phyloP scores from a whole-genome alignment of 30 jellyfish, hydroid and myxozoan species.

The Chironex yamaguchii region DNA sequence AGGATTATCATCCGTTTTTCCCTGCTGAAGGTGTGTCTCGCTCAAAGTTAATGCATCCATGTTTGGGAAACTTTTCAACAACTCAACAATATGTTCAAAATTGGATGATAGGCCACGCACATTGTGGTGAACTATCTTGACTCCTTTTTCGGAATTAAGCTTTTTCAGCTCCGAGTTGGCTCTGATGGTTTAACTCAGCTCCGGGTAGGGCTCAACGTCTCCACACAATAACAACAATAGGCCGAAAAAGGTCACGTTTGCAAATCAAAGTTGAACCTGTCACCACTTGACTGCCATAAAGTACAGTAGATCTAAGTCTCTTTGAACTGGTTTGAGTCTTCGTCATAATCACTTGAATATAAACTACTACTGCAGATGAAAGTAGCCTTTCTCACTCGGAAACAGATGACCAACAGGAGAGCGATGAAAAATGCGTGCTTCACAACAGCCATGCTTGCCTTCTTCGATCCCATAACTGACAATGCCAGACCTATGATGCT shows the following conservation, averaged over 20 bases:
- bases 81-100: slow-evolving; percentile 39
- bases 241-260: slow-evolving; percentile 36
- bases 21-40: no score
- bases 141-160: slow-evolving; percentile 19
- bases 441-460: background rate
- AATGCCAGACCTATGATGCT: no score
- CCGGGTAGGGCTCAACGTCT: slow-evolving; percentile 55
- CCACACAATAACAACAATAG: slow-evolving; percentile 54
- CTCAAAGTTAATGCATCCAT: slow-evolving; percentile 29
- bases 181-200: slow-evolving; percentile 3
- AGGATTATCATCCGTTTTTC: slow-evolving; percentile 54
- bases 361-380: slow-evolving; percentile 11
- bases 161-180: slow-evolving; percentile 39
- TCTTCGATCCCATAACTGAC: no score
- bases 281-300: slow-evolving; percentile 57
- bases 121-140: slow-evolving; percentile 43
- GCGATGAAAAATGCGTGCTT: slow-evolving; percentile 2
- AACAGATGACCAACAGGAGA: slow-evolving; percentile 8
- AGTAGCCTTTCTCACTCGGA: slow-evolving; percentile 14
- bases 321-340: background rate
- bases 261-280: slow-evolving; percentile 18
- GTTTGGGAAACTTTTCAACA: slow-evolving; percentile 26
- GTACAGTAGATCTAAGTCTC: slow-evolving; percentile 25
- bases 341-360: background rate
- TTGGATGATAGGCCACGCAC: slow-evolving; percentile 61